A percentile compares a stretch with the other conserved stretches of the same genome.
Evolutionary conservation across 2,888 invertebrate genomes (phyloP).

Genomic region (Lordiphosa andalusiaca): DNA sequence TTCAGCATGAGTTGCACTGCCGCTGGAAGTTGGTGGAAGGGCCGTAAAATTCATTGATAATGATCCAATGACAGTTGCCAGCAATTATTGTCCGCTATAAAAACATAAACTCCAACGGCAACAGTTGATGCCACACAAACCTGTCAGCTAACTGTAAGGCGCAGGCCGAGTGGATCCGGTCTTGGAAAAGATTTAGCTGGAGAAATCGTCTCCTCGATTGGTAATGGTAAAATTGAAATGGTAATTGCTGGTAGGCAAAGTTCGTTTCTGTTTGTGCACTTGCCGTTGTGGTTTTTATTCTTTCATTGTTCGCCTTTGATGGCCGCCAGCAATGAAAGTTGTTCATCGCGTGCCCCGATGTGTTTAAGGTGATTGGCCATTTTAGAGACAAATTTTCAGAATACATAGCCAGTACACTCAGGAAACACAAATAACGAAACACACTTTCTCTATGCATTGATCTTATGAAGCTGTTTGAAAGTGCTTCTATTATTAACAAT

Average conservation of each 20-base stretch:
- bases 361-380: conserved; percentile 3
- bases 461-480: too few species aligned
- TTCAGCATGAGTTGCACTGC: conserved; percentile 10
- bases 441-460: too few species aligned
- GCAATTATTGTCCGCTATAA: conserved; percentile 16
- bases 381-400: conserved; percentile 2
- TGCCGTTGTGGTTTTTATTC: conserved; percentile 10
- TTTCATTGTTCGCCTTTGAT: conserved; percentile 3
- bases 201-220: conserved; percentile 11
- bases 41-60: conserved; percentile 14
- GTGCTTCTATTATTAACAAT: too few species aligned
- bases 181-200: conserved; percentile 2
- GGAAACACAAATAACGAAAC: too few species aligned
- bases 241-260: conserved; percentile 38
- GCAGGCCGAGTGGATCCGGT: conserved; percentile 6
- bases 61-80: conserved; percentile 11
- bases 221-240: conserved; percentile 40
- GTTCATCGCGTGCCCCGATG: conserved; percentile 7
- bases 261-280: conserved; percentile 29
- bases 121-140: conserved; percentile 5
- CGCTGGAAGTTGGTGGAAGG: neutral
- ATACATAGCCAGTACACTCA: neutral
- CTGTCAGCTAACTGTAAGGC: neutral
- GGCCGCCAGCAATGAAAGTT: conserved; percentile 15
- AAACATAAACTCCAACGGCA: conserved; percentile 11